A percentile compares a stretch with the other conserved stretches of the same genome.
These are phyloP conservation scores for Xenops minutus DNA, from an alignment of 2,797 vertebrate genomes.

Conservation along the genomic window DNA sequence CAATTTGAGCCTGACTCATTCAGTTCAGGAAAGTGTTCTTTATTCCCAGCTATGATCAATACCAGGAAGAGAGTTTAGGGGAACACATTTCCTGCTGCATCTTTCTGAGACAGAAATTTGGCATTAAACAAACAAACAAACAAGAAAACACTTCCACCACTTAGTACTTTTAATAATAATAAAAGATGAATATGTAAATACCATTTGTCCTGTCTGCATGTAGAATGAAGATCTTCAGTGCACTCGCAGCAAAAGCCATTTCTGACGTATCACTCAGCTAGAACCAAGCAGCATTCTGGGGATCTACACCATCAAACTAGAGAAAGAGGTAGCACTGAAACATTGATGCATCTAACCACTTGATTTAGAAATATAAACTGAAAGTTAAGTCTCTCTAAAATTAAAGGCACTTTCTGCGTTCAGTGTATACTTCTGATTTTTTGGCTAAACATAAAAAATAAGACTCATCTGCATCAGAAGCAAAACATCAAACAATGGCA, in stretches of 20 bases:
- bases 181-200: not conserved
- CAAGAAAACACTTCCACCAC: not conserved
- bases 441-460: not conserved
- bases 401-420: not conserved
- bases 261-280: not conserved
- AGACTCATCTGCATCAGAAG: not conserved
- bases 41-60: not conserved
- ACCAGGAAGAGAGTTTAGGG: not conserved
- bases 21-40: not conserved
- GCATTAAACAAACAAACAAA: not conserved
- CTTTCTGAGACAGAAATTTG: not conserved
- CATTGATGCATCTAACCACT: not conserved
- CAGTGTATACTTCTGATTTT: not conserved
- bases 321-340: not conserved
- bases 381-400: not conserved
- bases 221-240: not conserved
- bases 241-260: not conserved
- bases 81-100: not conserved
- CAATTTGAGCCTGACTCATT: not conserved
- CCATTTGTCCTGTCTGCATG: not conserved
- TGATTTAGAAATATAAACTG: not conserved
- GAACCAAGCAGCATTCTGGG: not conserved
- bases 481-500: not conserved
- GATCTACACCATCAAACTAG: not conserved
- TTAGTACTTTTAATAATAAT: not conserved